Conservation (phyloP, 2,113 vertebrate species). For the Charadrius vociferus region DNA sequence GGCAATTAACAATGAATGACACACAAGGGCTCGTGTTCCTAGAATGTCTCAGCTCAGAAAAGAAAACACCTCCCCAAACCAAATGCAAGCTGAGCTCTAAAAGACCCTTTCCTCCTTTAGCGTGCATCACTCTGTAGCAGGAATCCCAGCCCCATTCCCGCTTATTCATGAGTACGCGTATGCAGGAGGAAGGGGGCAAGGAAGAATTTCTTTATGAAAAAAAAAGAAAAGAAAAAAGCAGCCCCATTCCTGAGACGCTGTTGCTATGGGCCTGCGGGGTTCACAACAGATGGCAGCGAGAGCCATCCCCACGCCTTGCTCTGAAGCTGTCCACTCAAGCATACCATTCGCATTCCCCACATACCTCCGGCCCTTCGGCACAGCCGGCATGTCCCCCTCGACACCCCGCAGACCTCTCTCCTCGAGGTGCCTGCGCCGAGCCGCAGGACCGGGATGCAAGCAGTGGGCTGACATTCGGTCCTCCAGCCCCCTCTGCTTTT, state of each 20-base stretch:
- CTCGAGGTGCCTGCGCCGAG: background rate
- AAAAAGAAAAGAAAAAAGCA: constrained; percentile 7
- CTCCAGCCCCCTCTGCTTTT: background rate
- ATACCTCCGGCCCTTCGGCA: constrained; percentile 65
- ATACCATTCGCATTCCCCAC: constrained; percentile 80
- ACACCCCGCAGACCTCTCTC: background rate
- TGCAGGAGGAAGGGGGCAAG: background rate
- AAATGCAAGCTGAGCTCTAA: constrained; percentile 45
- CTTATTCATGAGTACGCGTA: constrained; percentile 48
- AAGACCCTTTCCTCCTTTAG: constrained; percentile 26
- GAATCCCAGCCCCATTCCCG: constrained; percentile 39
- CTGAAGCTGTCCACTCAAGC: constrained; percentile 81
- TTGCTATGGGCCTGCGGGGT: constrained; percentile 79
- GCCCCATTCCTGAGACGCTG: constrained; percentile 74
- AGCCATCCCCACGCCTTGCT: constrained; percentile 54
- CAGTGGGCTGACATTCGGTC: background rate
- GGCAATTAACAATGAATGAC: background rate
- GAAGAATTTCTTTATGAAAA: constrained; percentile 69
- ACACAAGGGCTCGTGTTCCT: background rate
- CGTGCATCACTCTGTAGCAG: constrained; percentile 23
- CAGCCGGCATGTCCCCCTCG: constrained; percentile 14
- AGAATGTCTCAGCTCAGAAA: background rate
- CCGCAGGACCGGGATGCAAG: background rate
- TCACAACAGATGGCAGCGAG: constrained; percentile 78
- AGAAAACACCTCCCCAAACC: background rate